Base-by-base conservation (phyloP, 2,888 invertebrate genomes). In the Auanema freiburgensis region DNA sequence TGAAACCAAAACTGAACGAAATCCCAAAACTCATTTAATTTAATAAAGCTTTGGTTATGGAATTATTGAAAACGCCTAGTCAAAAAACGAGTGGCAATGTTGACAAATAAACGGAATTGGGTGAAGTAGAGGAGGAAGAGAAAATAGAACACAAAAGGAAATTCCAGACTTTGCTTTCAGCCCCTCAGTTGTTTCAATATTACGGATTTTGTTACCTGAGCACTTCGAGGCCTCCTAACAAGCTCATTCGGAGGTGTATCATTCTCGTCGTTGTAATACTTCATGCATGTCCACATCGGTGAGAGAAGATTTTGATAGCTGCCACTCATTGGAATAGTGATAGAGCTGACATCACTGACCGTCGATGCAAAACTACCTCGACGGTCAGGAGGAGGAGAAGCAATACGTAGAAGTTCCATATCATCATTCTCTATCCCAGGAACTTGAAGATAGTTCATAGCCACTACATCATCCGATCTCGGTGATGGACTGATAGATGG, bases 271-370 rank as follows among this genome's bases (percentile, higher is more conserved):
- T 60, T 59, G 24, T 63, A 65, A 58, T 72, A 70, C 57, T 73
- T 72, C 51, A 67, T 66, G 1, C 72, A 71, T 11, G 72, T 70
- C 76, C 76, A 76, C 71, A 73, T 67, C 5, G 81, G 80, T 6
- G 76, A 77, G n/a, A 81, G 65, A 49, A 81, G 64, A 43, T 78
- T 80, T 63, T 79, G 79, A 69, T 79, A 79, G 49, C 72, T 72
- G 12, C 69, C 65, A 11, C 73, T 74, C 63, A 74, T 71, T 10
- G 80, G 74, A 53, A 78, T 77, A 12, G 76, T 72, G 41, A 75
- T 66, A 11, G 72, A 66, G 49, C 79, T 79, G 33, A 71, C 66
- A 41, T 77, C 79, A 33, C 76, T 74, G 42, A 68, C 63, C 21
- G 79, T 78, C 40, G 80, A 79, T 8, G 78, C 73, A 43, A 73